phyloP scores from a whole-genome alignment of 1,140 invertebrate genomes.

The Rhagoletis pomonella region DNA sequence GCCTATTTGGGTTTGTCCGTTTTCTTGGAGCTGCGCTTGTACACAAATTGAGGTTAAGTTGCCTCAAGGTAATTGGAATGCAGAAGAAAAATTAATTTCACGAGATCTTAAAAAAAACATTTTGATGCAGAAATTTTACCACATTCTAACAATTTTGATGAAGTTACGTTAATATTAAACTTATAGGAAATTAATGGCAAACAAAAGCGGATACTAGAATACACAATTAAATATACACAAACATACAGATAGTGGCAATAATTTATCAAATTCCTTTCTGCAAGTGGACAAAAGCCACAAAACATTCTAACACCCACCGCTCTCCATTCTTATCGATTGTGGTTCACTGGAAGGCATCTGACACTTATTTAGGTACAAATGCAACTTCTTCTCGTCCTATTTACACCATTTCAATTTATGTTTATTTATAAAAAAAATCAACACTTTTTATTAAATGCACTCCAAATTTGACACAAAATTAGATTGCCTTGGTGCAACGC shows the following conservation, averaged over 20 bases:
- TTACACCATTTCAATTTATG: conserved; percentile 22
- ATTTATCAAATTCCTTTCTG: conserved; percentile 1
- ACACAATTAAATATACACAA: neutral
- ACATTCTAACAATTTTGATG: neutral
- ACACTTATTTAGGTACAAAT: conserved; percentile 4
- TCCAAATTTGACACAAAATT: conserved; percentile 23
- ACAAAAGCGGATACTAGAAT: neutral
- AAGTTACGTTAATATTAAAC: neutral
- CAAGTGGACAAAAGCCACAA: conserved; percentile 12
- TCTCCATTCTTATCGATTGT: conserved; percentile 36
- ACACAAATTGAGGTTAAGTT: conserved; percentile 48
- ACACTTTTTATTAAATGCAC: conserved; percentile 32
- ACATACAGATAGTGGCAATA: neutral
- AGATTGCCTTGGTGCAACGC: conserved; percentile 6
- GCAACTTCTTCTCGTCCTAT: conserved; percentile 20
- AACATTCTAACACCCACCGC: conserved; percentile 15
- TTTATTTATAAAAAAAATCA: conserved; percentile 25
- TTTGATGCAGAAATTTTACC: neutral
- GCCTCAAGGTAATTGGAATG: conserved; percentile 27
- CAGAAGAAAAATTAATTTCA: neutral
- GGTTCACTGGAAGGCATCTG: conserved; percentile 44
- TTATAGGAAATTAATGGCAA: neutral
- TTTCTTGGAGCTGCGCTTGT: conserved; percentile 21
- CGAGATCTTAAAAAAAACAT: neutral
- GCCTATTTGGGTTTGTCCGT: neutral